These are phyloP conservation scores for Stramonita haemastoma DNA, from an alignment of 2,888 invertebrate genomes.

Conservation along the genomic window DNA sequence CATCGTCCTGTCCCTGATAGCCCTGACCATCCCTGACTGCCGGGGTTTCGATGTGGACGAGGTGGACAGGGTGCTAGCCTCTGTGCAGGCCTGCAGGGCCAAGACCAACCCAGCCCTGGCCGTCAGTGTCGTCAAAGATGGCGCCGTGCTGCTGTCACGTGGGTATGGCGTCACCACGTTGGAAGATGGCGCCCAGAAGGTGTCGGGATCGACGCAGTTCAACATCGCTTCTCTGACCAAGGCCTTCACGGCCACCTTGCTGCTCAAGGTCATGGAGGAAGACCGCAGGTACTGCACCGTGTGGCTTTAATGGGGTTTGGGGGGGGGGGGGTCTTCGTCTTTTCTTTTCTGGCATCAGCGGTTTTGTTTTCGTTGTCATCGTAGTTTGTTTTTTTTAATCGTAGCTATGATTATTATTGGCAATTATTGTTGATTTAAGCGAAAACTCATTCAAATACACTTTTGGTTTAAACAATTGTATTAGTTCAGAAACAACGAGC, in stretches of 20 bases:
- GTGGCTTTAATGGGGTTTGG: not conserved
- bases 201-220: not conserved
- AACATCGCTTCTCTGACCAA: conserved; percentile 29
- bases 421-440: too few relatives aligned
- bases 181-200: not conserved
- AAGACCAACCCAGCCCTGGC: conserved; percentile 44
- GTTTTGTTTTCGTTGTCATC: too few relatives aligned
- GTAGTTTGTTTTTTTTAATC: too few relatives aligned
- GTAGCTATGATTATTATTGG: too few relatives aligned
- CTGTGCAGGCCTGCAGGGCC: conserved; percentile 16
- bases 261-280: conserved; percentile 37
- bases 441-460: too few relatives aligned
- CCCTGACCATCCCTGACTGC: not conserved
- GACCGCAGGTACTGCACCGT: conserved; percentile 9
- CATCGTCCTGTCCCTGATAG: not conserved
- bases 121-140: conserved; percentile 41
- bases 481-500: too few relatives aligned
- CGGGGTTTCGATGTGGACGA: not conserved
- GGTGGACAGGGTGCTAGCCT: not conserved
- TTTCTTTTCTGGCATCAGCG: too few relatives aligned
- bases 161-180: conserved; percentile 21
- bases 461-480: too few relatives aligned
- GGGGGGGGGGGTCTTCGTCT: too few relatives aligned
- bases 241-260: conserved; percentile 28
- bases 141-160: conserved; percentile 31